These are phyloP conservation scores for Eupristina koningsbergeri DNA, from an alignment of 1,140 invertebrate species.

Conservation along the genomic window DNA sequence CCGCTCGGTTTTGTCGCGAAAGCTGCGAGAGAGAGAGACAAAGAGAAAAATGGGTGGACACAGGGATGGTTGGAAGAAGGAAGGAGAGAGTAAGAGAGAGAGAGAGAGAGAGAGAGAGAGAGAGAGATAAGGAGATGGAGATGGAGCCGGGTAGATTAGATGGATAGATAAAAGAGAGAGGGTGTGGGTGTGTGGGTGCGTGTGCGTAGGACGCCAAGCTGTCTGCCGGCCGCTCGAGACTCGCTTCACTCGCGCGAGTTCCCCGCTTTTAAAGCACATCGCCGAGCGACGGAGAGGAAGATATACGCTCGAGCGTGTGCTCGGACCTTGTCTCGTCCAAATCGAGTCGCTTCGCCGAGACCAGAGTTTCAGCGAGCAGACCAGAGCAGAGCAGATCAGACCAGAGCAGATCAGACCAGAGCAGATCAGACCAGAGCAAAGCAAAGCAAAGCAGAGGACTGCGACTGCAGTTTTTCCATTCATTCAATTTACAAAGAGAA, in stretches of 20 bases:
- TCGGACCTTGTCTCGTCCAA: not conserved
- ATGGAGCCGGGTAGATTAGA: too few species aligned
- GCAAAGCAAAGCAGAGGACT: too few species aligned
- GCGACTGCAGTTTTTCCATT: too few species aligned
- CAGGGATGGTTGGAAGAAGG: too few species aligned
- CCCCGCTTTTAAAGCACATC: conserved; percentile 1
- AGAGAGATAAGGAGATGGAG: too few species aligned
- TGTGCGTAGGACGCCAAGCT: conserved; percentile 72
- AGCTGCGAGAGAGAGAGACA: not conserved
- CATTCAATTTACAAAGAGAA: too few species aligned
- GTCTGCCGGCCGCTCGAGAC: conserved; percentile 66
- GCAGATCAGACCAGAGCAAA: too few species aligned
- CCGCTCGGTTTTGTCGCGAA: not conserved
- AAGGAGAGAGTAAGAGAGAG: not conserved
- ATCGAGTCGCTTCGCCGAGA: conserved; percentile 25
- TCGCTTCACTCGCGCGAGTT: not conserved
- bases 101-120: conserved; percentile 17
- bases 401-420: too few species aligned
- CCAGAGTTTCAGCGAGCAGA: too few species aligned
- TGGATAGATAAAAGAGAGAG: too few species aligned
- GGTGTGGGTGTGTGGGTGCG: not conserved
- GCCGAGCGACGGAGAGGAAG: not conserved
- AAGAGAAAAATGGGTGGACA: not conserved
- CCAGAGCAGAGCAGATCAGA: too few species aligned
- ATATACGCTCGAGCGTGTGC: conserved; percentile 3